These are phyloP conservation scores for Acrocyrtus sp. DNA, from an alignment of 2,888 invertebrate species.

Conservation along the genomic window DNA sequence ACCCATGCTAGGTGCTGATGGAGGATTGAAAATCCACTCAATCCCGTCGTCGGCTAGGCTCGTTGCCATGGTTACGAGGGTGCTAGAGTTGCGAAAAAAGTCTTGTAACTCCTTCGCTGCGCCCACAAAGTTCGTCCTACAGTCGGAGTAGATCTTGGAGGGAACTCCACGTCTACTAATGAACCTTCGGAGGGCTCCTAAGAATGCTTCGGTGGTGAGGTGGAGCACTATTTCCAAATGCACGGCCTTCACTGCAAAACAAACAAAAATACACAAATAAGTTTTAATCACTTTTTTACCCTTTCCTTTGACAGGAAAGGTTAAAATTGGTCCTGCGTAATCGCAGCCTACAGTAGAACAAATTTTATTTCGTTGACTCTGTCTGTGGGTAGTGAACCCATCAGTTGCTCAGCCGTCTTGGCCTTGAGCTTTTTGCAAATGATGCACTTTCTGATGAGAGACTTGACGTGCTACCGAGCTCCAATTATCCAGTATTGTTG, in stretches of 20 bases:
- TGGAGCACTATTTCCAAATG: constrained; percentile 4
- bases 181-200: constrained; percentile 29
- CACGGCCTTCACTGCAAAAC: constrained; percentile 6
- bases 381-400: background rate
- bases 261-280: constrained; percentile 16
- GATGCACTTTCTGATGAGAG: constrained; percentile 13
- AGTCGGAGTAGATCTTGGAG: constrained; percentile 5
- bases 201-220: background rate
- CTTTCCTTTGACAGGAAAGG: constrained; percentile 9
- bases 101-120: constrained; percentile 2
- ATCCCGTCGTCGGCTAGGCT: too few species aligned
- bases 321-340: constrained; percentile 28
- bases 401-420: background rate
- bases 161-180: background rate
- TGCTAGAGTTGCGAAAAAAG: too few species aligned
- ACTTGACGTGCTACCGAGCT: background rate
- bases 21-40: constrained; percentile 65
- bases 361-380: background rate
- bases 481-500: constrained; percentile 23
- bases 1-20: constrained; percentile 65
- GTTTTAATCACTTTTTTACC: background rate
- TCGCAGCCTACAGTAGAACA: constrained; percentile 11
- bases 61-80: too few species aligned
- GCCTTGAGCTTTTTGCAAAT: constrained; percentile 6
- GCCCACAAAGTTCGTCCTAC: background rate